Evolutionary conservation across 2,113 vertebrate species (phyloP).

Genomic region (Puma concolor): DNA sequence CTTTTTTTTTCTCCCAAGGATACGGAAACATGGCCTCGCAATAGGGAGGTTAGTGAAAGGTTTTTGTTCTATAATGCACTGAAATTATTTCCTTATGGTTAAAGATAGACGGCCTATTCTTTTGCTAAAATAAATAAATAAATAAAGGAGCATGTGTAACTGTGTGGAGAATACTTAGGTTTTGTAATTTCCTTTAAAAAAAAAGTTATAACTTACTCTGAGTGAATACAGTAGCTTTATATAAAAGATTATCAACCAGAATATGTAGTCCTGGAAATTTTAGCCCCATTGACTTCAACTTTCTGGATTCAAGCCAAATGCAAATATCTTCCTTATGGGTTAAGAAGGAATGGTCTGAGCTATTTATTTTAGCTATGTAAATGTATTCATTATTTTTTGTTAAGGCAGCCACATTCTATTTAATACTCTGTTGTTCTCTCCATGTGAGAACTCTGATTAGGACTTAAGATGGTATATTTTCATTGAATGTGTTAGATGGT

Average conservation of each 20-base stretch:
- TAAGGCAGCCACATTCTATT: neutral
- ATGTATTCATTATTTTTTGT: constrained; percentile 14
- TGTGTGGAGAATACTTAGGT: neutral
- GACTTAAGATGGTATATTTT: neutral
- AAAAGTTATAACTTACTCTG: constrained; percentile 48
- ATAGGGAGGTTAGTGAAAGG: constrained; percentile 57
- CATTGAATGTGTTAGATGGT: neutral
- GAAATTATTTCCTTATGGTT: constrained; percentile 79
- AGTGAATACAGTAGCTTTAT: constrained; percentile 71
- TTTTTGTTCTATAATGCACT: constrained; percentile 62
- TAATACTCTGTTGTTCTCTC: neutral
- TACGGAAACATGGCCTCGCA: constrained; percentile 16
- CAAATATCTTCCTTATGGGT: constrained; percentile 74
- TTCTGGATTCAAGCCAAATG: constrained; percentile 66
- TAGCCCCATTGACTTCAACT: constrained; percentile 51
- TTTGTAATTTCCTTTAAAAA: constrained; percentile 74
- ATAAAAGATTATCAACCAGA: constrained; percentile 66
- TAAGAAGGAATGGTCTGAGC: constrained; percentile 27
- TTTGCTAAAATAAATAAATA: constrained; percentile 46
- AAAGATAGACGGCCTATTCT: constrained; percentile 59
- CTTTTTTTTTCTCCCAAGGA: neutral
- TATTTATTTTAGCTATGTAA: constrained; percentile 49
- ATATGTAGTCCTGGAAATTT: constrained; percentile 55
- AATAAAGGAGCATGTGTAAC: neutral
- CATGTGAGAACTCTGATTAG: neutral